Conservation (phyloP, 1,140 invertebrate genomes). For the Atopsyche davidsoni region DNA sequence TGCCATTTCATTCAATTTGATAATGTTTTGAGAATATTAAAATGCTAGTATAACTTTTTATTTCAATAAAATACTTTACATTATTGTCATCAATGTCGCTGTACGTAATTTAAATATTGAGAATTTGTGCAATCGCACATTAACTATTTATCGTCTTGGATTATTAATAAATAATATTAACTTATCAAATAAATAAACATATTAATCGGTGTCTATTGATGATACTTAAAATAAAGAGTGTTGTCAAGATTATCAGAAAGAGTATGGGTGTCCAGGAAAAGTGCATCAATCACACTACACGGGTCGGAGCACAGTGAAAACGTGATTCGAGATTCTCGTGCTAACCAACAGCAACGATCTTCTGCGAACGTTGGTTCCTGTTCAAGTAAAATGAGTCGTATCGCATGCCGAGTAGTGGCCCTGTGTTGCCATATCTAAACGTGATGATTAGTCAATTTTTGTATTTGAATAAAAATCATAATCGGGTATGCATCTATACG, state of each 20-base stretch:
- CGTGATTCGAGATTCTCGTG: no score
- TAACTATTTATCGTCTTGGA: no score
- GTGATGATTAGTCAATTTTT: constrained; percentile 7
- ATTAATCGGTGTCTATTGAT: constrained; percentile 16
- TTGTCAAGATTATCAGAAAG: constrained; percentile 7
- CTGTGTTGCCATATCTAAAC: constrained; percentile 23
- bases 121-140: constrained; percentile 7
- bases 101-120: constrained; percentile 17
- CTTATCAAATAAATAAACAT: constrained; percentile 11
- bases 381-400: not conserved
- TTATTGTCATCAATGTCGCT: constrained; percentile 28
- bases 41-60: constrained; percentile 9
- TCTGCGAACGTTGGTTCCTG: no score
- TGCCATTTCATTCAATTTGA: constrained; percentile 17
- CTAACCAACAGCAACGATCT: no score
- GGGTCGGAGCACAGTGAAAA: constrained; percentile 8
- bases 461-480: constrained; percentile 13
- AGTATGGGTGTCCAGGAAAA: constrained; percentile 18
- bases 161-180: constrained; percentile 14
- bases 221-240: constrained; percentile 2
- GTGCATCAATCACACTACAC: not conserved
- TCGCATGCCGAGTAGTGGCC: constrained; percentile 26
- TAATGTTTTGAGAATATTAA: constrained; percentile 24
- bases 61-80: constrained; percentile 18
- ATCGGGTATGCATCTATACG: constrained; percentile 18